Evolutionary conservation across 2,888 invertebrate genomes (phyloP).

Genomic region (Dendrolimus pini): DNA sequence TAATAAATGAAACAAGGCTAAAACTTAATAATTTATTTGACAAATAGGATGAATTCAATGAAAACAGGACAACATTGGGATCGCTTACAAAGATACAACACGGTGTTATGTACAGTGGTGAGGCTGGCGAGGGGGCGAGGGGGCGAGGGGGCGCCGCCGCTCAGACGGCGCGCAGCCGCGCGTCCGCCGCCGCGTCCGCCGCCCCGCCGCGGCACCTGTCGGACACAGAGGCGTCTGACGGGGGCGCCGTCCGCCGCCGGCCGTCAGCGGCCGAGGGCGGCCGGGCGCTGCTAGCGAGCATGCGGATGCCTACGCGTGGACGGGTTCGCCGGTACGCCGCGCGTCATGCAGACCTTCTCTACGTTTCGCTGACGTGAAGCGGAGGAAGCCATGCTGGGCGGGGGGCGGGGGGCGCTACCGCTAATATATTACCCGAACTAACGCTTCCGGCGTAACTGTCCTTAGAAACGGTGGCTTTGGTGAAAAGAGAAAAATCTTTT

Average conservation of each 20-base stretch:
- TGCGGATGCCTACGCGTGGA: background rate
- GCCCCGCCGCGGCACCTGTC: conserved; percentile 1
- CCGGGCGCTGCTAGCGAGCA: background rate
- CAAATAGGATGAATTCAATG: conserved; percentile 43
- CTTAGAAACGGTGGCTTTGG: conserved; percentile 64
- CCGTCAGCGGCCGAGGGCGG: background rate
- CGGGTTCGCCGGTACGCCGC: background rate
- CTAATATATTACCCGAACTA: conserved; percentile 37
- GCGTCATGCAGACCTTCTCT: conserved; percentile 5
- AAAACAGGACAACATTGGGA: conserved; percentile 29
- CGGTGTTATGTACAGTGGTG: conserved; percentile 31
- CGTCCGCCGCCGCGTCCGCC: background rate
- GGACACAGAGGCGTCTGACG: background rate
- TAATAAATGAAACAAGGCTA: conserved; percentile 4
- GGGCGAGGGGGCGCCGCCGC: conserved; percentile 15
- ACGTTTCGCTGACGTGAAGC: conserved; percentile 19
- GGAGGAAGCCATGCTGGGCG: conserved; percentile 39
- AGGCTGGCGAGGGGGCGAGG: background rate
- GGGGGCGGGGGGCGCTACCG: conserved; percentile 13
- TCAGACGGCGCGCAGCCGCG: conserved; percentile 11
- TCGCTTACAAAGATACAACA: conserved; percentile 33
- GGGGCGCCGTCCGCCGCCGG: background rate
- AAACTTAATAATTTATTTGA: conserved; percentile 40
- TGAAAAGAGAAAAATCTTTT: conserved; percentile 40
- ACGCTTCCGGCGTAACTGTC: conserved; percentile 30